phyloP scores from a whole-genome alignment of 2,888 invertebrate genomes.

The Esperia sulphurella region DNA sequence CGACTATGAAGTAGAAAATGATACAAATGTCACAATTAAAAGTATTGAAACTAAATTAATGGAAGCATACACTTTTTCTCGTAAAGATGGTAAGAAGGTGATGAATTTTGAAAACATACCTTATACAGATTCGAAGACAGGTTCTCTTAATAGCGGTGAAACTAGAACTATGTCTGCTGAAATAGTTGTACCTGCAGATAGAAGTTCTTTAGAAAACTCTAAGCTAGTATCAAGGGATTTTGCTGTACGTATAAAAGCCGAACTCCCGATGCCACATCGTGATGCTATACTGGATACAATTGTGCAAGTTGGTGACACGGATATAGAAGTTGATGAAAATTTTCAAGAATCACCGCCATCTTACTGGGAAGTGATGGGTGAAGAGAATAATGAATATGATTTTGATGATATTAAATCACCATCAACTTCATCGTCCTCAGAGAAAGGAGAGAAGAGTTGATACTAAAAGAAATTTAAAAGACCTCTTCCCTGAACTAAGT shows the following conservation, averaged over 20 bases:
- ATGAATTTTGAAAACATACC: constrained; percentile 13
- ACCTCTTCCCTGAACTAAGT: too few relatives aligned
- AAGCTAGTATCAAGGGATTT: constrained; percentile 30
- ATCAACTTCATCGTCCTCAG: too few relatives aligned
- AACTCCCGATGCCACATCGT: constrained; percentile 31
- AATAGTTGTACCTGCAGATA: constrained; percentile 20
- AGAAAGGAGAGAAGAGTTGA: not conserved
- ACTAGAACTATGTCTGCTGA: constrained; percentile 16
- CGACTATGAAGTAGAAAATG: constrained; percentile 30
- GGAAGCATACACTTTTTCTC: constrained; percentile 21
- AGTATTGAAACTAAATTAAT: constrained; percentile 27
- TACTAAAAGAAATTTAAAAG: too few relatives aligned
- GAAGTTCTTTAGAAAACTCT: constrained; percentile 29
- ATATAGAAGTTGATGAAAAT: constrained; percentile 7
- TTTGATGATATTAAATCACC: not conserved
- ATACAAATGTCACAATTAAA: constrained; percentile 29
- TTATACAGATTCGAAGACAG: constrained; percentile 24
- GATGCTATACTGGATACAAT: constrained; percentile 29
- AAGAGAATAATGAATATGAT: constrained; percentile 16
- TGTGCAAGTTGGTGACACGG: constrained; percentile 28
- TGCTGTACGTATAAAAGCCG: constrained; percentile 23
- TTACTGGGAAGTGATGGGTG: constrained; percentile 17
- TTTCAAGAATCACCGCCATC: constrained; percentile 4
- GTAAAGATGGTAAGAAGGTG: constrained; percentile 2
- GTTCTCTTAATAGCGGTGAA: constrained; percentile 18